phyloP scores from a whole-genome alignment of 2,113 vertebrate genomes.

The Rhinoderma darwinii region DNA sequence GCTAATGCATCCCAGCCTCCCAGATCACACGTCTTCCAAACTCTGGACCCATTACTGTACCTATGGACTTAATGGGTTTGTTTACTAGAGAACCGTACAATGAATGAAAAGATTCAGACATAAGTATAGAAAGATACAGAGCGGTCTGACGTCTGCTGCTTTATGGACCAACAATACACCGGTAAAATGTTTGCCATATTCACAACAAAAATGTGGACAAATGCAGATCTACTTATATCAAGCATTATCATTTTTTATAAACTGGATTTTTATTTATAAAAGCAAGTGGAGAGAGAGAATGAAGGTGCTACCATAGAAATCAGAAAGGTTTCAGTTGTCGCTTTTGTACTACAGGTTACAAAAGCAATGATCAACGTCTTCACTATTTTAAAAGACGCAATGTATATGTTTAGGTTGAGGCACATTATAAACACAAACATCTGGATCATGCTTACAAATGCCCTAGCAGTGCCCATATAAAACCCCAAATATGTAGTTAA shows the following conservation, averaged over 20 bases:
- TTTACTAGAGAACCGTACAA: constrained; percentile 1
- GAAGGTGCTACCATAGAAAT: neutral
- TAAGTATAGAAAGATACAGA: neutral
- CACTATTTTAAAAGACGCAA: too few relatives aligned
- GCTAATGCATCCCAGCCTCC: constrained; percentile 54
- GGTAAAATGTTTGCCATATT: neutral
- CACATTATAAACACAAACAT: too few relatives aligned
- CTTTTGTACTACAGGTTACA: too few relatives aligned
- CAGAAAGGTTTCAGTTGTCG: too few relatives aligned
- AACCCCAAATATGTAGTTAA: too few relatives aligned
- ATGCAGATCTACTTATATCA: neutral
- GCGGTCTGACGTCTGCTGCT: neutral
- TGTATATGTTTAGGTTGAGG: too few relatives aligned
- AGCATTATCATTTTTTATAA: neutral
- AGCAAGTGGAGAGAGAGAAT: neutral
- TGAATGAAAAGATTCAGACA: constrained; percentile 14
- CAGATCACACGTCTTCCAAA: constrained; percentile 35
- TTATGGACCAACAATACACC: neutral
- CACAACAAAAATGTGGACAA: neutral
- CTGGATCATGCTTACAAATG: too few relatives aligned
- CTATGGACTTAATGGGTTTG: constrained; percentile 33
- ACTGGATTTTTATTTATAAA: neutral
- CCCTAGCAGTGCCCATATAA: too few relatives aligned
- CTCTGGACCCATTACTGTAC: constrained; percentile 38
- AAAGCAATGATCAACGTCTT: too few relatives aligned